Base-by-base conservation (phyloP, 1,140 invertebrate genomes). In the Gonatopus flavifemur region DNA sequence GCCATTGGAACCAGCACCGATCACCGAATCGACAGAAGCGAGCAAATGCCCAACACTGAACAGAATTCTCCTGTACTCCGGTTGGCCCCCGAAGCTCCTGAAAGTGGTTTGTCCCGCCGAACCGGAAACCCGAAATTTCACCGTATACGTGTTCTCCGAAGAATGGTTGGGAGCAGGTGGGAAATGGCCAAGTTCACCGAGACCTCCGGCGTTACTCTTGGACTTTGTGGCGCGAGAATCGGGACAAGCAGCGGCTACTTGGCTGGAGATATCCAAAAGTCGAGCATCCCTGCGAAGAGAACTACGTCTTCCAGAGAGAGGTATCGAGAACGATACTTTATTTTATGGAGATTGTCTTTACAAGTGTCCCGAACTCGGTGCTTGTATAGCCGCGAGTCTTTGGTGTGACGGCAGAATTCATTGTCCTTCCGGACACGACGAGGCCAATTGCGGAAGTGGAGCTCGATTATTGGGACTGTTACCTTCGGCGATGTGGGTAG, bases 361-460 rank as follows among this genome's bases (percentile, higher is more conserved):
- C 64, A 87, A 88, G 67, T 95, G 92, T 73, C 91, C 91, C 7
- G 91, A 94, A 72, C 77, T 95, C 48, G 89, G 92, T 64, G 91
- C 91, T 16, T 95, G 93, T 68, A 94, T 94, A 50, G 88, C 88
- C 55, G 78, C 88, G 4, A 83, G 84, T 35, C 76, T 95, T 24
- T 94, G 91, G 90, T 95, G 92, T 70, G 91, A 95, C 72, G 91
- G 92, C 30, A 83, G 83, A 56, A 77, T 84, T 22, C 89, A 93
- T 71, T 93, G 91, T 68, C 91, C 91, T 13, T 91, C 89, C 4
- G 90, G 90, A 8, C 88, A 85, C 63, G 90, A 93, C 64, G 91
- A 94, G 74, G 80, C 83, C 16, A 82, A 88, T 54, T 88, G 87
- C 65, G 86, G 85, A 22, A 84, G 63, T 40, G 76, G 74, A 0